Evolutionary conservation across 2,113 vertebrate genomes (phyloP).

Genomic region (Xenopus borealis): DNA sequence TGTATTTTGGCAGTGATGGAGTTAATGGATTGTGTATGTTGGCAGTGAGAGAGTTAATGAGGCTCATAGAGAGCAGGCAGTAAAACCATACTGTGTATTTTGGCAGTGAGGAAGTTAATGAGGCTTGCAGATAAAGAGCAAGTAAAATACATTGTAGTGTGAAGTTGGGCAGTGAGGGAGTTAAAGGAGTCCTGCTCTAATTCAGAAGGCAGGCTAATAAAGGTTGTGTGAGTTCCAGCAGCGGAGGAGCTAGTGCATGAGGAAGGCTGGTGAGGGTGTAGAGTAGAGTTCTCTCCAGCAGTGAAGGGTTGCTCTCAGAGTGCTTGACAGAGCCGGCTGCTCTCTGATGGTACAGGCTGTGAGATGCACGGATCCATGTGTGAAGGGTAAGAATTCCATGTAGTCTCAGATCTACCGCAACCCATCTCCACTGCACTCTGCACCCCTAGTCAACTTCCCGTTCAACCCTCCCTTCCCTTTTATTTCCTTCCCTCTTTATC

Average conservation of each 20-base stretch:
- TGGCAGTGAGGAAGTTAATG: too few species aligned
- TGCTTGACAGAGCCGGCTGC: slow-evolving; percentile 23
- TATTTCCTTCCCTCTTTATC: slow-evolving; percentile 28
- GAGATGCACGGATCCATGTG: slow-evolving; percentile 29
- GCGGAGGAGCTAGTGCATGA: not conserved
- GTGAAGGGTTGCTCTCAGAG: slow-evolving; percentile 21
- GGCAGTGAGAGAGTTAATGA: too few species aligned
- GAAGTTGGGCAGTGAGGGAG: not conserved
- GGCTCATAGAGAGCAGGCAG: too few species aligned
- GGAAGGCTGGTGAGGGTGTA: not conserved
- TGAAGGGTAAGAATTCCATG: slow-evolving; percentile 24
- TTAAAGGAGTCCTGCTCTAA: not conserved
- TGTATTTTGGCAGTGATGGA: not conserved
- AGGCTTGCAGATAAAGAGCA: too few species aligned
- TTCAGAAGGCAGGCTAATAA: not conserved
- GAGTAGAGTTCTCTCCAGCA: slow-evolving; percentile 20
- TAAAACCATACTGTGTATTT: too few species aligned
- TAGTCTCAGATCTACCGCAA: slow-evolving; percentile 3
- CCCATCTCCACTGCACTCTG: slow-evolving; percentile 7
- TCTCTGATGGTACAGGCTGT: slow-evolving; percentile 43
- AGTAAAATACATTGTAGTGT: too few species aligned
- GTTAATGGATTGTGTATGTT: not conserved
- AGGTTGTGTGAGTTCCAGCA: not conserved
- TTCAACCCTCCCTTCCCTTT: not conserved
- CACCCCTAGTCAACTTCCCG: slow-evolving; percentile 41